Percentiles rank a stretch among this genome's conserved stretches.
Conservation (phyloP, 2,797 vertebrate species). For the Amphiprion clarkii region DNA sequence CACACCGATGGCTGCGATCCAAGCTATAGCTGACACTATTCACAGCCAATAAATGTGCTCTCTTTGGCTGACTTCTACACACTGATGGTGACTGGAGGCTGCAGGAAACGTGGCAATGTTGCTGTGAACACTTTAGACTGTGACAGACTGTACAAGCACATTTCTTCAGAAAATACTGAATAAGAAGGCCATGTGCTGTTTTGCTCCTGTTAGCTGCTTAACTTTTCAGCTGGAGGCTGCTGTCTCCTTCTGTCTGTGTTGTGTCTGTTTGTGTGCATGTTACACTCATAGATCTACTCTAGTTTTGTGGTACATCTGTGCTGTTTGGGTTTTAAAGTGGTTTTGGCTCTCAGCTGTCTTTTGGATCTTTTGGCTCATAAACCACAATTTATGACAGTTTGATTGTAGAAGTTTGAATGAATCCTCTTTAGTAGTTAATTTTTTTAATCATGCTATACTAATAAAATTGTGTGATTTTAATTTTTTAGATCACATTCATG, state of each 20-base stretch:
- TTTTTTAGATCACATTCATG: not conserved
- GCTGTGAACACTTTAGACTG: not conserved
- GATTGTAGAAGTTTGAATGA: no score
- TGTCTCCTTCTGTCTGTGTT: not conserved
- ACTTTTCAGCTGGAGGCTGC: not conserved
- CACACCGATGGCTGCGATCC: not conserved
- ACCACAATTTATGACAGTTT: no score
- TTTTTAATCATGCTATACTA: no score
- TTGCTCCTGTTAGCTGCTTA: not conserved
- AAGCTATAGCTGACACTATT: not conserved
- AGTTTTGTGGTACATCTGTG: no score
- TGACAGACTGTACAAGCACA: not conserved
- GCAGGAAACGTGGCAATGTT: not conserved
- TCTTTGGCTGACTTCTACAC: constrained; percentile 10
- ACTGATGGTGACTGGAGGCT: not conserved
- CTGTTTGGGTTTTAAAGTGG: no score
- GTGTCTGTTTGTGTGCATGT: not conserved
- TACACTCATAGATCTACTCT: no score
- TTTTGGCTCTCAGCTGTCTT: no score
- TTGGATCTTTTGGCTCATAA: no score
- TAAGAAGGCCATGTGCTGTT: not conserved
- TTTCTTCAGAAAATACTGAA: not conserved
- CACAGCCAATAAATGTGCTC: not conserved
- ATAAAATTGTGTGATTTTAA: not conserved
- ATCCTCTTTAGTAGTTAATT: no score